Percentiles rank a stretch among this genome's conserved stretches.
These are phyloP conservation scores for Sicus ferrugineus DNA, from an alignment of 2,888 invertebrate species.

Conservation along the genomic window DNA sequence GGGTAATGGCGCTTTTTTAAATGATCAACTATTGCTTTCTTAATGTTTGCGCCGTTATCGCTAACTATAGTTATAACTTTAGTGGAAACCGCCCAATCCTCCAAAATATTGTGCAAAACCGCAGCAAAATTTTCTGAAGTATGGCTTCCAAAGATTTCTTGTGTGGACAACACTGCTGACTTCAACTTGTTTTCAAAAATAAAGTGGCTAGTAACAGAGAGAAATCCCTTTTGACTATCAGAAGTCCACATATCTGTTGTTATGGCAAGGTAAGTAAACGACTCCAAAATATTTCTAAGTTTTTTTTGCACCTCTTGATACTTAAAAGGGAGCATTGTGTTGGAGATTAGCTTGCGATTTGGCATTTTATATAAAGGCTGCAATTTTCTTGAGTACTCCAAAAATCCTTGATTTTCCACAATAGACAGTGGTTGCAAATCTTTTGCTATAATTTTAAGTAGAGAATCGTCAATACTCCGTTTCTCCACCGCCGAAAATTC, in stretches of 20 bases:
- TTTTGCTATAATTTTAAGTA: too few species aligned
- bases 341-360: too few species aligned
- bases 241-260: conserved; percentile 29
- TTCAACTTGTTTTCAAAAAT: conserved; percentile 18
- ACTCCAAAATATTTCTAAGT: conserved; percentile 6
- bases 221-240: too few species aligned
- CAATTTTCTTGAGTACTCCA: too few species aligned
- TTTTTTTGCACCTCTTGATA: background rate
- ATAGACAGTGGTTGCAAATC: too few species aligned
- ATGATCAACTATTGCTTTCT: conserved; percentile 14
- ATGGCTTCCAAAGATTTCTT: too few species aligned
- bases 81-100: conserved; percentile 24
- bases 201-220: too few species aligned
- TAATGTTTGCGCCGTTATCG: too few species aligned
- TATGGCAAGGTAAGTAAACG: conserved; percentile 1
- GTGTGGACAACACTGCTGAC: conserved; percentile 28
- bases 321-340: conserved; percentile 21
- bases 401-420: too few species aligned
- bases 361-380: too few species aligned
- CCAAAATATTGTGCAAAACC: conserved; percentile 24
- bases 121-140: too few species aligned
- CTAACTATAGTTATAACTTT: conserved; percentile 26
- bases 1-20: conserved; percentile 31
- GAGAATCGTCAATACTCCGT: too few species aligned
- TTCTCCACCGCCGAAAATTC: background rate